Percentiles rank a stretch among this genome's conserved stretches.
phyloP scores from a whole-genome alignment of 2,888 invertebrate species.

The Therioaphis trifolii region DNA sequence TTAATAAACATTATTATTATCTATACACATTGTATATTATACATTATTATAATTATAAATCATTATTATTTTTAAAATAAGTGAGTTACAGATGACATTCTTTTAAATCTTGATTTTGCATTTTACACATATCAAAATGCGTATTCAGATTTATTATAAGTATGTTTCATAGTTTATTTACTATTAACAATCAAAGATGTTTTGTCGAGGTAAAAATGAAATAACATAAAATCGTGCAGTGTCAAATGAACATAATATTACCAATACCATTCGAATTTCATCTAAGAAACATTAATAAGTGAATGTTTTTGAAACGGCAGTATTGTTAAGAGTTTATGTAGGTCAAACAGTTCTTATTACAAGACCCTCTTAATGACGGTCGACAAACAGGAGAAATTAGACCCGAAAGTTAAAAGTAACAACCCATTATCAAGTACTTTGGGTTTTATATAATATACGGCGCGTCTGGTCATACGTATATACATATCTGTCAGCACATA shows the following conservation, averaged over 20 bases:
- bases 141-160: too few relatives aligned
- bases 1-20: too few relatives aligned
- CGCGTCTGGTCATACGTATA: background rate
- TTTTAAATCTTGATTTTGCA: too few relatives aligned
- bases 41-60: too few relatives aligned
- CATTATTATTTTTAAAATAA: too few relatives aligned
- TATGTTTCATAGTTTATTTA: too few relatives aligned
- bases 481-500: background rate
- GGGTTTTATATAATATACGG: background rate
- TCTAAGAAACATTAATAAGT: background rate
- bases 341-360: constrained; percentile 45
- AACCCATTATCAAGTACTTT: constrained; percentile 48
- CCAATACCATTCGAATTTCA: constrained; percentile 15
- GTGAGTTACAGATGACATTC: too few relatives aligned
- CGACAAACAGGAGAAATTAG: constrained; percentile 27
- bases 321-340: constrained; percentile 11
- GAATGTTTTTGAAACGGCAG: constrained; percentile 4
- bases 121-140: too few relatives aligned
- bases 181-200: too few relatives aligned
- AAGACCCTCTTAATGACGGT: constrained; percentile 36
- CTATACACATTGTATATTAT: too few relatives aligned
- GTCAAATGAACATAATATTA: background rate
- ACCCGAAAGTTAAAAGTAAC: constrained; percentile 54
- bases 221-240: background rate
- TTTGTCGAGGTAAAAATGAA: too few relatives aligned